Evolutionary conservation across 2,797 vertebrate genomes (phyloP), one percentile per base, ranked within the genome.

Genomic region (Agapornis canus): DNA sequence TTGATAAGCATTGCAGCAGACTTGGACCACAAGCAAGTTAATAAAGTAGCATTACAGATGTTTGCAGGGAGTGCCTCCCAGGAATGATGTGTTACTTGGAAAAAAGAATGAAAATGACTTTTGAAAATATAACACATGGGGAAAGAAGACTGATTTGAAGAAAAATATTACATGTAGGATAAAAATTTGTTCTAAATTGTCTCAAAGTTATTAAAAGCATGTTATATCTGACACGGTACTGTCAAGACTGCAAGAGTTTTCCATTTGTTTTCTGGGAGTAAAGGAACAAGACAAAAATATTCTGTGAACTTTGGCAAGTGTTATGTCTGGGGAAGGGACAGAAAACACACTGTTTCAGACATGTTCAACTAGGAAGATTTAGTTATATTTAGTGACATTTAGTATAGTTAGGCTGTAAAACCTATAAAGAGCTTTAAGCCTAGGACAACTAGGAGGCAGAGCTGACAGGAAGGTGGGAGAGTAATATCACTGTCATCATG

Each of bases 271-370:
- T 82, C 14, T 18, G 3, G 2, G 13, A 56, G 27, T 10, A 56
- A 86, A 78, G 2, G 10, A 63, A 13, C 3, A 48, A 63, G 48
- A 66, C 15, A 52, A 57, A 54, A 48, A 23, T 7, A 70, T 35
- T 12, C 37, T 35, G 21, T 42, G 26, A 76, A 71, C 10, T 77
- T 65, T 57, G 5, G 5, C 9, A 54, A 42, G 39, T 23, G 15
- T 65, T 59, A 8, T 42, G 10, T 29, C 16, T 60, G 27, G 9
- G 7, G 6, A 60, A 64, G 8, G 6, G 16, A 72, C 65, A 49
- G 9, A 45, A 78, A 69, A 88, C 11, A 4, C 0, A 0, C 1
- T 11, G 2, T 21, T 66, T 66, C n/a, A 49, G 39, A 37, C 11
- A 14, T 13, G 26, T 29, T n/a, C 29, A 61, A 66, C 11, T 4